Evolutionary conservation across 2,113 vertebrate genomes (phyloP).

Genomic region (human): GRCh38 chr2:154862001-154862500

Average conservation of each 20-base stretch:
- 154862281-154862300: neutral
- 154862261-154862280: neutral
- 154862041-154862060: neutral
- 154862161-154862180: neutral
- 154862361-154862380: neutral
- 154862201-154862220: neutral
- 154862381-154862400: neutral
- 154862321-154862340: neutral
- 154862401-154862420: neutral
- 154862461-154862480: neutral
- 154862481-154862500: neutral
- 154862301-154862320: neutral
- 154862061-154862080: neutral
- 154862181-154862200: neutral
- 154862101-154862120: neutral
- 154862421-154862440: neutral
- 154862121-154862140: neutral
- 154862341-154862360: neutral
- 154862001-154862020: neutral
- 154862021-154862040: neutral
- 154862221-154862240: neutral
- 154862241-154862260: neutral
- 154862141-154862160: neutral
- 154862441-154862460: neutral
- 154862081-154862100: neutral